Conservation (phyloP, 2,797 vertebrate species). For the Valencia hispanica region DNA sequence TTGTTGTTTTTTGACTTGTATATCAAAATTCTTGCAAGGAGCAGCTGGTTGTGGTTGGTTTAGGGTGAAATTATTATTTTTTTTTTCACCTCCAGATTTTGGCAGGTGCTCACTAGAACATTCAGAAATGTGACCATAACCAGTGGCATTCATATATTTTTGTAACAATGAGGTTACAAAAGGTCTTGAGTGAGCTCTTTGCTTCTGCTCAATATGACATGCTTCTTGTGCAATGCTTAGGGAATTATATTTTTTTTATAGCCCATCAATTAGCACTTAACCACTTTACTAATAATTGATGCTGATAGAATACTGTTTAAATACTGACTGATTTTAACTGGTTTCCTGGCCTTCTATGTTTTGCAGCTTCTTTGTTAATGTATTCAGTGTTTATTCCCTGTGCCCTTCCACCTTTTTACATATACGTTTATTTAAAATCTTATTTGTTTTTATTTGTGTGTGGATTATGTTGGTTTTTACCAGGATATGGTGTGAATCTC, state of each 20-base stretch:
- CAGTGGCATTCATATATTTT: neutral
- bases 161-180: neutral
- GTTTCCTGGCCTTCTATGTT: neutral
- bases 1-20: neutral
- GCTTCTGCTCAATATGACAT: neutral
- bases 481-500: neutral
- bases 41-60: neutral
- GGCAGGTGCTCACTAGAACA: neutral
- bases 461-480: neutral
- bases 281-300: neutral
- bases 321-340: neutral
- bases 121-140: neutral
- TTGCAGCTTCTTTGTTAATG: neutral
- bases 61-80: neutral
- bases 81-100: neutral
- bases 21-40: neutral
- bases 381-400: slow-evolving; percentile 20
- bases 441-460: neutral
- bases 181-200: neutral
- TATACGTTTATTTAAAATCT: neutral
- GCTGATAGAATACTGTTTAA: neutral
- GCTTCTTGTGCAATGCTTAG: neutral
- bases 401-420: neutral
- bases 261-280: neutral
- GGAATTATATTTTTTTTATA: too few species aligned